Evolutionary conservation across 1,140 invertebrate genomes (phyloP).

Genomic region (Brachionus sp.): DNA sequence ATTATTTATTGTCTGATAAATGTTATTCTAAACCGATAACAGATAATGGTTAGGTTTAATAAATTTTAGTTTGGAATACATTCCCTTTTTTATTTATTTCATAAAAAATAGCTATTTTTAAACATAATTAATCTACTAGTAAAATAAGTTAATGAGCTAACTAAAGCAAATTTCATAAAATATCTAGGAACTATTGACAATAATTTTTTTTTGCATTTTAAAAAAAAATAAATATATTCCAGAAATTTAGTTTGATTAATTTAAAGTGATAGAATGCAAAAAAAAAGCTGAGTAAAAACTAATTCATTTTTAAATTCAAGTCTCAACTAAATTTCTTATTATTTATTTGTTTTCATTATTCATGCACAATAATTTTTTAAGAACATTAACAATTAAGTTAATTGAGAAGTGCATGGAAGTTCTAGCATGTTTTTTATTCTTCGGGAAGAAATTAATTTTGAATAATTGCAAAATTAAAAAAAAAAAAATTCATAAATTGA

Average conservation of each 20-base stretch:
- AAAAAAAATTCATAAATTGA: neutral
- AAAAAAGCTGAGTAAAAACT: neutral
- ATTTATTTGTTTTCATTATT: neutral
- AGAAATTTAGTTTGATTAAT: neutral
- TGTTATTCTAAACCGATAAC: neutral
- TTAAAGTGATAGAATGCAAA: neutral
- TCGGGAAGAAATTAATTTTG: neutral
- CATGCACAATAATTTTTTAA: neutral
- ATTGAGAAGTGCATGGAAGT: neutral
- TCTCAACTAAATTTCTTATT: neutral
- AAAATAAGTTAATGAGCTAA: neutral
- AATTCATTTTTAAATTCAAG: neutral
- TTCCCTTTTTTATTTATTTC: neutral
- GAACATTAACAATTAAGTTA: neutral
- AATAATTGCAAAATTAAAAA: neutral
- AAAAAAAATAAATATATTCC: neutral
- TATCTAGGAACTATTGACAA: neutral
- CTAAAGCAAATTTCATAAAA: neutral
- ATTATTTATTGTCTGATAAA: neutral
- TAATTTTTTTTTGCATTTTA: neutral
- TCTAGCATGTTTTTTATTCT: too few relatives aligned
- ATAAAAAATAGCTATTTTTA: neutral
- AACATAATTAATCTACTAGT: neutral
- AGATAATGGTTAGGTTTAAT: neutral
- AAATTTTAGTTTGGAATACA: neutral